These are phyloP conservation scores for Slavum lentiscoides DNA, from an alignment of 2,888 invertebrate genomes.

Conservation along the genomic window DNA sequence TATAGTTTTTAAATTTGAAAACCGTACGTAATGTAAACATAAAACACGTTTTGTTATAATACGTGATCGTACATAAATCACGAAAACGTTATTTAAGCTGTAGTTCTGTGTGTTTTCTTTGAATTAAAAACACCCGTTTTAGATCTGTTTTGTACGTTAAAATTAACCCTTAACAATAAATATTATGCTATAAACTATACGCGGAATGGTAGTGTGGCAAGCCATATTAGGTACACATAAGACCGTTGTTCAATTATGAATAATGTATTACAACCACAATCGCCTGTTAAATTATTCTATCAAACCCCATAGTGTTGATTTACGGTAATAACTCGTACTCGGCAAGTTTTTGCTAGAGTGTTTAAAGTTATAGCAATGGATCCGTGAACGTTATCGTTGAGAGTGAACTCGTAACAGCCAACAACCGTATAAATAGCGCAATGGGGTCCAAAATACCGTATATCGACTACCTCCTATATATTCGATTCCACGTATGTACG, in stretches of 20 bases:
- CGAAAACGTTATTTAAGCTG: background rate
- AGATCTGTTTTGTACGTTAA: conserved; percentile 13
- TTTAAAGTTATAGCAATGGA: background rate
- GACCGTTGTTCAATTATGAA: conserved; percentile 35
- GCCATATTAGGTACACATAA: conserved; percentile 4
- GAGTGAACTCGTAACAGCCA: too few species aligned
- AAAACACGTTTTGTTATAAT: too few species aligned
- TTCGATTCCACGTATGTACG: too few species aligned
- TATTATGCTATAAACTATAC: conserved; percentile 29
- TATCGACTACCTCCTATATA: too few species aligned
- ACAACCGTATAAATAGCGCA: too few species aligned
- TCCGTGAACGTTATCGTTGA: background rate
- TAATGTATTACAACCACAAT: conserved; percentile 41
- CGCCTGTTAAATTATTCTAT: conserved; percentile 40
- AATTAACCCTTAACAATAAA: conserved; percentile 19
- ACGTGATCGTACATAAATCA: background rate
- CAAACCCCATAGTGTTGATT: conserved; percentile 19
- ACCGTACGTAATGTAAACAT: too few species aligned
- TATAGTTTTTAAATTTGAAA: too few species aligned
- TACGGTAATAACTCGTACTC: conserved; percentile 28
- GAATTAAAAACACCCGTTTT: background rate
- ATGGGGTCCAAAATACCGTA: too few species aligned
- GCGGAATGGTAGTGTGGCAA: conserved; percentile 5
- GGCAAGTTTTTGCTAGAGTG: conserved; percentile 16
- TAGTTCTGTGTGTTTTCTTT: background rate